Percentiles rank a stretch among this genome's conserved stretches.
Evolutionary conservation across 1,140 invertebrate genomes (phyloP).

Genomic region (Listronotus oregonensis): DNA sequence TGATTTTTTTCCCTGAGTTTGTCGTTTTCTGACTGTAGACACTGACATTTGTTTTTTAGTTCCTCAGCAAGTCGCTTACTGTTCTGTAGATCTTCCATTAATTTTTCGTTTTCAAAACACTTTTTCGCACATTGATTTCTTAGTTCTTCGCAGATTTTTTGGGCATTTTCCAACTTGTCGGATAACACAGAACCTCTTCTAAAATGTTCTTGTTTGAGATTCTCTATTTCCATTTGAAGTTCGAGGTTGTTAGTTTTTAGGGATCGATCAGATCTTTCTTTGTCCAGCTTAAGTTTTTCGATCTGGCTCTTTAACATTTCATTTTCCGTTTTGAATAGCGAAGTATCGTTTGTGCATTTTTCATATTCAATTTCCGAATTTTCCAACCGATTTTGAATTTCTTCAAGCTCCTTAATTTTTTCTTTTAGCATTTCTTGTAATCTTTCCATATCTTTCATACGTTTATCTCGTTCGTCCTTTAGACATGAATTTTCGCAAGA

Average conservation of each 20-base stretch:
- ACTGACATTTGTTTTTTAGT: neutral
- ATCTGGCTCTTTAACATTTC: neutral
- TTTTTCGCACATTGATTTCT: neutral
- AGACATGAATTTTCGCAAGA: constrained; percentile 14
- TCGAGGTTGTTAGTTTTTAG: neutral
- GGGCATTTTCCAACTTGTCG: neutral
- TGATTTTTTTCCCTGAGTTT: constrained; percentile 1
- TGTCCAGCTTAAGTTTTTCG: neutral
- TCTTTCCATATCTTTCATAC: neutral
- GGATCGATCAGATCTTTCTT: neutral
- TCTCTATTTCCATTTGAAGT: neutral
- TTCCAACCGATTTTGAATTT: neutral
- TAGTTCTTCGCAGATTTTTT: constrained; percentile 10
- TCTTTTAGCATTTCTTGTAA: neutral
- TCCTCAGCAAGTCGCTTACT: neutral
- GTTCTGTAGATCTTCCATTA: neutral
- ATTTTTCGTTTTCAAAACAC: constrained; percentile 1
- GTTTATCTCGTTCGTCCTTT: constrained; percentile 4
- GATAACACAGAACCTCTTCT: neutral
- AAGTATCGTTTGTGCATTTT: neutral
- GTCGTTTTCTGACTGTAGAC: neutral
- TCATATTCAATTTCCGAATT: neutral
- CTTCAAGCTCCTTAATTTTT: neutral
- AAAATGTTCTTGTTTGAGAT: too few relatives aligned
- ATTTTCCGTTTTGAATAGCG: neutral